Evolutionary conservation across 2,888 invertebrate species (phyloP), one percentile per base, ranked within the genome.

Genomic region (Meta bourneti): DNA sequence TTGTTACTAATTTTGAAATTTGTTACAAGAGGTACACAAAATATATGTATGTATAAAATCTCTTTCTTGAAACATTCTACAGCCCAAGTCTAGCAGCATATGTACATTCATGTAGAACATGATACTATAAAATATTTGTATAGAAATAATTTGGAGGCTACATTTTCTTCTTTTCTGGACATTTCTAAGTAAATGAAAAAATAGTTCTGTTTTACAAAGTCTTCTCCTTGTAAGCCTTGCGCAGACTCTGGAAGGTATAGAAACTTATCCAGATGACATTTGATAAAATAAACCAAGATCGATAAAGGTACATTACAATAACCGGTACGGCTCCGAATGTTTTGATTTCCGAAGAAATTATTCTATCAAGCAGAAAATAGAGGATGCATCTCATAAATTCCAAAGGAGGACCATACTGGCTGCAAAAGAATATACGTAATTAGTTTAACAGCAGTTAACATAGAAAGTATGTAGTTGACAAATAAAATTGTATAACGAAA

Each of bases 321-420:
- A 80, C 19, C 6, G 78, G 74, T 19, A 77, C 70, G 5, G 54
- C 8, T 20, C 84, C 83, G 49, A 89, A 80, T 19, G 54, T 74
- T 19, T 51, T 74, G 16, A 88, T 61, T 69, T 92, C 91, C 13
- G 84, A 11, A 69, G 80, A 89, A 5, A 92, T 20, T 5, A 92
- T 34, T 75, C 52, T 84, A 70, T 92, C 91, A 9, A 80, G 70
- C 19, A 88, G 7, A 69, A 92, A 92, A 49, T 89, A 89, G 1
- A 84, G 16, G 2, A 92, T 34, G 52, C 91, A 92, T 48, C 91
- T 81, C 6, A 79, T 6, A 6, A 84, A 54, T 61, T 92, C 91
- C 1, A 77, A n/a, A 16, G 80, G 75, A 11, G 88, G 88, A 6
- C 80, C 91, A 75, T 92, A 92, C 8, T 51, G 75, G 20, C 74